Evolutionary conservation across 1,140 invertebrate species (phyloP).

Genomic region (Acarapis woodi): DNA sequence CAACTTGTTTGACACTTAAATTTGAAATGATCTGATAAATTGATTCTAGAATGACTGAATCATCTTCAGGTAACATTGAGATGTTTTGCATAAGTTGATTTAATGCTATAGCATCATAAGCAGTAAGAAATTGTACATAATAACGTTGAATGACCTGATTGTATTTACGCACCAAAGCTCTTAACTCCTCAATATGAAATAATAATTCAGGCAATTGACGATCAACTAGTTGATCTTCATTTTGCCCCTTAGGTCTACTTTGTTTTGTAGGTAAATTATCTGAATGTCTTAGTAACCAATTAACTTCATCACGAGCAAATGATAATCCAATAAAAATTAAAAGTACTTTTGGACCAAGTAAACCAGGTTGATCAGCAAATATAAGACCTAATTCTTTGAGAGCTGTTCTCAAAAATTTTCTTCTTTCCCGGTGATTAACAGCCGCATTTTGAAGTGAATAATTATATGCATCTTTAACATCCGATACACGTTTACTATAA

Average conservation of each 20-base stretch:
- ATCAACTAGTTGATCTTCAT: conserved; percentile 58
- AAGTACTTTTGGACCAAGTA: conserved; percentile 72
- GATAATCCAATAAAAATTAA: conserved; percentile 85
- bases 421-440: conserved; percentile 57
- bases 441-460: conserved; percentile 57
- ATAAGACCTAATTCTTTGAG: conserved; percentile 81
- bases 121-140: conserved; percentile 82
- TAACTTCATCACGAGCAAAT: conserved; percentile 78
- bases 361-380: conserved; percentile 83
- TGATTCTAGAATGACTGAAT: conserved; percentile 71
- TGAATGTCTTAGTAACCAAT: conserved; percentile 82
- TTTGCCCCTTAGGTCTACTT: conserved; percentile 42
- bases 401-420: conserved; percentile 82
- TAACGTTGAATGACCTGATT: conserved; percentile 91
- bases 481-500: conserved; percentile 60
- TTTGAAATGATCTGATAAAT: conserved; percentile 61
- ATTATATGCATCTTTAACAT: conserved; percentile 77
- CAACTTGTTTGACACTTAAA: conserved; percentile 75
- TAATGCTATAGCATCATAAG: conserved; percentile 72
- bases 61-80: conserved; percentile 43
- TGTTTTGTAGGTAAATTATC: conserved; percentile 58
- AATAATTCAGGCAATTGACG: conserved; percentile 81
- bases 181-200: conserved; percentile 90
- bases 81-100: conserved; percentile 45
- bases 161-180: conserved; percentile 70